Conservation (phyloP, 2,113 vertebrate genomes). For the Anarhynchus alexandrinus region DNA sequence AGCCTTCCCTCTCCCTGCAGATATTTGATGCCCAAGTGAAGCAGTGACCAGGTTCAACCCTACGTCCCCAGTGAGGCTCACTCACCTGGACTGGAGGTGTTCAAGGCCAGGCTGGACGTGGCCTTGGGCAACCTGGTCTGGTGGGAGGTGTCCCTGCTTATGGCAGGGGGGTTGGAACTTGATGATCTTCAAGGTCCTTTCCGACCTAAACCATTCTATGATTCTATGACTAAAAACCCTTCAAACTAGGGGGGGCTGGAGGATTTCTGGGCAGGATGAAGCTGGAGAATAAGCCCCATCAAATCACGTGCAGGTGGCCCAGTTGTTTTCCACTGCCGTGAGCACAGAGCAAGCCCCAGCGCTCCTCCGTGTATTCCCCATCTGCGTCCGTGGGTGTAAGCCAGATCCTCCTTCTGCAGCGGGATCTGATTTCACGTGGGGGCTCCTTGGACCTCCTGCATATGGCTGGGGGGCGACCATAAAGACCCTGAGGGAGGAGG, state of each 20-base stretch:
- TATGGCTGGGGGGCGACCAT: fast-evolving
- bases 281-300: fast-evolving
- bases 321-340: fast-evolving
- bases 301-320: neutral
- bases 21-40: neutral
- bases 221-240: neutral
- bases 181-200: too few species aligned
- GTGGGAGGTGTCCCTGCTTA: too few species aligned
- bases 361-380: neutral
- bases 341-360: fast-evolving
- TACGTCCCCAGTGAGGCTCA: neutral
- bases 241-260: fast-evolving
- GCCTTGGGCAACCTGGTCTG: too few species aligned
- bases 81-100: too few species aligned
- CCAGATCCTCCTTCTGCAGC: neutral
- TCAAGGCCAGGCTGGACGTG: too few species aligned
- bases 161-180: too few species aligned
- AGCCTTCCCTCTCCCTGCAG: neutral
- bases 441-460: neutral
- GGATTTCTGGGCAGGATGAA: neutral
- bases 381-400: neutral
- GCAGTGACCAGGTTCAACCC: neutral
- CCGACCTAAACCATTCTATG: too few species aligned
- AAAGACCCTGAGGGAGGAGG: neutral
- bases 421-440: neutral